Percentiles rank a stretch among this genome's conserved stretches.
These are phyloP conservation scores for Blastomussa wellsi DNA, from an alignment of 92 coral and sea anemone species.

Conservation along the genomic window DNA sequence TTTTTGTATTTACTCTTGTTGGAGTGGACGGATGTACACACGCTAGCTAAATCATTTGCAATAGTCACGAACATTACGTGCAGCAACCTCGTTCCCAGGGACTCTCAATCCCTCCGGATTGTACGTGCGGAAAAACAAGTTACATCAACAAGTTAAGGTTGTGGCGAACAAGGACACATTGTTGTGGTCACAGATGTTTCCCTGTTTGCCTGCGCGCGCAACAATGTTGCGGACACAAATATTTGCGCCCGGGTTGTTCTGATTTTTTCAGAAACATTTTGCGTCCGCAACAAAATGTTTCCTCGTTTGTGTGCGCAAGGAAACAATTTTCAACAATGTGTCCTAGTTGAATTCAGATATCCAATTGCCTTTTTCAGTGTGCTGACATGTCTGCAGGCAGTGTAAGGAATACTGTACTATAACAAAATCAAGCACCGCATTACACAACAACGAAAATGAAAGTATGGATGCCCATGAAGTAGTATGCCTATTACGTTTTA, in stretches of 20 bases:
- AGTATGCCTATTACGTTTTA: not conserved
- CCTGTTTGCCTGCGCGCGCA: too few relatives aligned
- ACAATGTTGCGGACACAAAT: too few relatives aligned
- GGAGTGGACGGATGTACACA: not conserved
- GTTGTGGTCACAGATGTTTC: too few relatives aligned
- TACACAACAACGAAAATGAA: not conserved
- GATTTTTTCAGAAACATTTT: too few relatives aligned
- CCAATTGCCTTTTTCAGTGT: constrained; percentile 1
- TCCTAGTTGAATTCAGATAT: not conserved
- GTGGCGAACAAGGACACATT: too few relatives aligned
- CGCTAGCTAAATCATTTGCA: not conserved
- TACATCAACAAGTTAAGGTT: not conserved
- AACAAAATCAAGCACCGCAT: not conserved
- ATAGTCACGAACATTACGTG: constrained; percentile 13
- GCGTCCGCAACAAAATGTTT: too few relatives aligned
- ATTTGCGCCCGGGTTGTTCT: too few relatives aligned
- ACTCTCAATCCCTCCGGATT: too few relatives aligned
- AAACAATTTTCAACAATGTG: too few relatives aligned
- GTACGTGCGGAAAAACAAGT: not conserved
- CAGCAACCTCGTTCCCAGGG: too few relatives aligned
- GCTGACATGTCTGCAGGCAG: not conserved
- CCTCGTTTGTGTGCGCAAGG: too few relatives aligned
- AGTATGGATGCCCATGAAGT: not conserved
- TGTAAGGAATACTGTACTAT: not conserved
- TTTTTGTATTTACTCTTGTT: not conserved